A percentile compares a stretch with the other conserved stretches of the same genome.
Conservation (phyloP, 2,113 vertebrate species). For the Camelus dromedarius region DNA sequence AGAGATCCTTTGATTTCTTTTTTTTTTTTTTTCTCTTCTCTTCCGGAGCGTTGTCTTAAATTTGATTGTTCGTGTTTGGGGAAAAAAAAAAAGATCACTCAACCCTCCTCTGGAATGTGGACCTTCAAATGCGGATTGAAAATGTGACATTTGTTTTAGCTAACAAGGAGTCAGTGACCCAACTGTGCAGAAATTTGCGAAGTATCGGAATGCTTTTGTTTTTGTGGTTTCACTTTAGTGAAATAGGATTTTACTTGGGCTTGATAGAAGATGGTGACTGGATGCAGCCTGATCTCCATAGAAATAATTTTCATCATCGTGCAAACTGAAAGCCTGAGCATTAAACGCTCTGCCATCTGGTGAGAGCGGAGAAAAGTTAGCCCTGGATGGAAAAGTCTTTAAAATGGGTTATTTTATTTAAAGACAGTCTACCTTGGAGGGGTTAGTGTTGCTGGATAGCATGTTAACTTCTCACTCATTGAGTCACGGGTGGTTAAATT, state of each 20-base stretch:
- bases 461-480: slow-evolving; percentile 83
- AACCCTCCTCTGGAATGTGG: slow-evolving; percentile 76
- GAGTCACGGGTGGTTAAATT: slow-evolving; percentile 89
- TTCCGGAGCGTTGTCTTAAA: slow-evolving; percentile 77
- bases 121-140: slow-evolving; percentile 64
- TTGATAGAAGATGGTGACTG: slow-evolving; percentile 78
- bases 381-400: slow-evolving; percentile 75
- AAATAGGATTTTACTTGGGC: slow-evolving; percentile 76
- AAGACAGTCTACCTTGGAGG: slow-evolving; percentile 82
- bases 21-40: not conserved
- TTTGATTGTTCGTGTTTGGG: slow-evolving; percentile 81
- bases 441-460: slow-evolving; percentile 78
- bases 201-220: slow-evolving; percentile 72
- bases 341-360: slow-evolving; percentile 86
- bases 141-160: slow-evolving; percentile 74
- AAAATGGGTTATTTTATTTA: slow-evolving; percentile 83
- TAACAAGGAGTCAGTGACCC: slow-evolving; percentile 67
- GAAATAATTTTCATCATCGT: slow-evolving; percentile 83
- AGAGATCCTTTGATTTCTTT: slow-evolving; percentile 76
- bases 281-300: slow-evolving; percentile 76
- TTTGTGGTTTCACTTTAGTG: slow-evolving; percentile 74
- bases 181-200: slow-evolving; percentile 66
- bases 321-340: slow-evolving; percentile 82
- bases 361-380: slow-evolving; percentile 85
- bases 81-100: slow-evolving; percentile 18